Percentiles rank a stretch among this genome's conserved stretches.
phyloP scores from a whole-genome alignment of 1,140 invertebrate genomes.

The Drosophila punjabiensis region DNA sequence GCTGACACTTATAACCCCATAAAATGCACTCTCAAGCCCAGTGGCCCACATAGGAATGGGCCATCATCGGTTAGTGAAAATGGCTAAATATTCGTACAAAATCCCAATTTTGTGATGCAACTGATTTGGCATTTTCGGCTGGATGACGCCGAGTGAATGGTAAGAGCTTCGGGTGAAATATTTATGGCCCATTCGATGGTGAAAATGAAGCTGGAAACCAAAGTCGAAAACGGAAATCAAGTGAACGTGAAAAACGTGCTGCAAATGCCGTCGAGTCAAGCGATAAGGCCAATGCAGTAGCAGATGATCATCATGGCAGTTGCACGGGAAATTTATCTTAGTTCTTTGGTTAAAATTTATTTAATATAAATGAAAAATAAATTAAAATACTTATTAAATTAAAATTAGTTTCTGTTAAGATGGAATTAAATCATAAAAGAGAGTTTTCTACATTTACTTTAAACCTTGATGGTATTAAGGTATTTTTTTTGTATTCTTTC shows the following conservation, averaged over 20 bases:
- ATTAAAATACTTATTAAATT: too few species aligned
- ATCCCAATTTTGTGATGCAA: slow-evolving; percentile 56
- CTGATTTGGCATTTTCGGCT: slow-evolving; percentile 44
- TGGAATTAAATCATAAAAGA: background rate
- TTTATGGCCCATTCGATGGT: slow-evolving; percentile 67
- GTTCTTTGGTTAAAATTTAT: background rate
- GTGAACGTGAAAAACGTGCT: slow-evolving; percentile 77
- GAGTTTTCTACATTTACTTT: background rate
- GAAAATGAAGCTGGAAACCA: slow-evolving; percentile 56
- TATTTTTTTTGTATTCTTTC: background rate
- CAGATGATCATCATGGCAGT: slow-evolving; percentile 17
- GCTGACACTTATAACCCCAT: slow-evolving; percentile 14
- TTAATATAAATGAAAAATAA: background rate
- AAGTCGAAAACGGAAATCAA: slow-evolving; percentile 68
- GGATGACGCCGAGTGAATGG: slow-evolving; percentile 45
- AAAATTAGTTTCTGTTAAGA: background rate
- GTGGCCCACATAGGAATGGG: slow-evolving; percentile 29
- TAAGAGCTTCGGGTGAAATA: slow-evolving; percentile 46
- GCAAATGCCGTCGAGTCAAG: slow-evolving; percentile 21
- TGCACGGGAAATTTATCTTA: background rate
- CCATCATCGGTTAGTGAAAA: slow-evolving; percentile 29
- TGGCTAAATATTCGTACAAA: slow-evolving; percentile 21
- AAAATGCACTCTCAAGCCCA: slow-evolving; percentile 12
- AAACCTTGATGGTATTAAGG: too few species aligned
- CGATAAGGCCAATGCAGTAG: slow-evolving; percentile 44